Conservation (phyloP, 2,888 invertebrate species). For the Oscheius onirici region DNA sequence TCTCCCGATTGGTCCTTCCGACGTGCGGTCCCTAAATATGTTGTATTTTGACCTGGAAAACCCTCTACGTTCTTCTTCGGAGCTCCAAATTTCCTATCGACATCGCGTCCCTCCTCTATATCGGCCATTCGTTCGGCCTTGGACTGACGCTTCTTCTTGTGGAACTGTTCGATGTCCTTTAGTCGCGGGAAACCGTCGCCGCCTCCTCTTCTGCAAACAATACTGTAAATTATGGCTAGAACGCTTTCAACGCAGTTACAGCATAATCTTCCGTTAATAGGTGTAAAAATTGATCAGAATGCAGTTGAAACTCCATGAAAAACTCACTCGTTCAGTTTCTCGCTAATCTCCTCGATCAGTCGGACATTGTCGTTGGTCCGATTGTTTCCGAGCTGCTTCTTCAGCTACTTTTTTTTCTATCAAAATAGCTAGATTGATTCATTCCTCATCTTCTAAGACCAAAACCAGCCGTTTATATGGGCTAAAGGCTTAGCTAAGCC, state of each 20-base stretch:
- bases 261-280: too few species aligned
- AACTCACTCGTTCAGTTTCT: slow-evolving; percentile 58
- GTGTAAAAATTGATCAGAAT: too few species aligned
- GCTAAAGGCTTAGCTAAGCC: too few species aligned
- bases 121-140: slow-evolving; percentile 80
- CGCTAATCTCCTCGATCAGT: slow-evolving; percentile 62
- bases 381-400: slow-evolving; percentile 52
- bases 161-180: slow-evolving; percentile 74
- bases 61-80: slow-evolving; percentile 69
- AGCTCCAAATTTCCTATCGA: slow-evolving; percentile 85
- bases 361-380: slow-evolving; percentile 58
- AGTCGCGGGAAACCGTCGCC: slow-evolving; percentile 72
- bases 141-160: slow-evolving; percentile 78
- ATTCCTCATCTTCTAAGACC: too few species aligned
- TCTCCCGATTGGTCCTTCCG: slow-evolving; percentile 93
- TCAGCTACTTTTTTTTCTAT: slow-evolving; percentile 64
- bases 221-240: too few species aligned
- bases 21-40: slow-evolving; percentile 84
- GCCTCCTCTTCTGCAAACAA: slow-evolving; percentile 48
- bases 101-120: slow-evolving; percentile 79
- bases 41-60: too few species aligned
- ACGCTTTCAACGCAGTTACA: too few species aligned
- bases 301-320: too few species aligned
- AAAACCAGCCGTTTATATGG: too few species aligned
- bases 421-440: slow-evolving; percentile 59